These are phyloP conservation scores for Zaprionus lachaisei DNA, from an alignment of 1,140 invertebrate genomes.

Conservation along the genomic window DNA sequence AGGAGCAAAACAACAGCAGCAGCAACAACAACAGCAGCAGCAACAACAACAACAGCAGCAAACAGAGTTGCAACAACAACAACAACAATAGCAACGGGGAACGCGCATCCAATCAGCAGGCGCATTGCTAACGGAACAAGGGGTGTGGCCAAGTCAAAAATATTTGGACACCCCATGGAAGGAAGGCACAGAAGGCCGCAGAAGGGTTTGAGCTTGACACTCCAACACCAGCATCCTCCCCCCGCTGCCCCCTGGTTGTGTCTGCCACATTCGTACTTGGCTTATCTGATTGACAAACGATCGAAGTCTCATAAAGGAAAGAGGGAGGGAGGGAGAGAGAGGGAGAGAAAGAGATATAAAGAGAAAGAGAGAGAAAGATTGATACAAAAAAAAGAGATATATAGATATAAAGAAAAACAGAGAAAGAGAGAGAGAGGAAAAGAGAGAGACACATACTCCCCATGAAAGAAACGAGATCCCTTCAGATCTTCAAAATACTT, in stretches of 20 bases:
- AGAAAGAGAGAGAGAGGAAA: too few relatives aligned
- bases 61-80: constrained; percentile 7
- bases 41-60: constrained; percentile 12
- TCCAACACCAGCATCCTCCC: background rate
- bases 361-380: background rate
- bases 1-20: constrained; percentile 49
- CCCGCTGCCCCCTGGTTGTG: background rate
- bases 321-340: background rate
- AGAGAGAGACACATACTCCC: too few relatives aligned
- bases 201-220: constrained; percentile 22
- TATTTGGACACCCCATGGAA: constrained; percentile 42
- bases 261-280: too few relatives aligned
- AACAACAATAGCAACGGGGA: constrained; percentile 6
- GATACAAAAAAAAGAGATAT: too few relatives aligned
- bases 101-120: constrained; percentile 56
- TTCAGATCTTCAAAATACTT: too few relatives aligned
- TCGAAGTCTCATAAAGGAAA: background rate
- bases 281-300: background rate
- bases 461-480: too few relatives aligned
- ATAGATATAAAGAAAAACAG: too few relatives aligned
- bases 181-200: background rate
- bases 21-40: constrained; percentile 15
- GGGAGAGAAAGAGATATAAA: background rate
- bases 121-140: constrained; percentile 39
- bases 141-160: constrained; percentile 47